phyloP scores from a whole-genome alignment of 2,113 vertebrate genomes.

The Lophura nycthemera region DNA sequence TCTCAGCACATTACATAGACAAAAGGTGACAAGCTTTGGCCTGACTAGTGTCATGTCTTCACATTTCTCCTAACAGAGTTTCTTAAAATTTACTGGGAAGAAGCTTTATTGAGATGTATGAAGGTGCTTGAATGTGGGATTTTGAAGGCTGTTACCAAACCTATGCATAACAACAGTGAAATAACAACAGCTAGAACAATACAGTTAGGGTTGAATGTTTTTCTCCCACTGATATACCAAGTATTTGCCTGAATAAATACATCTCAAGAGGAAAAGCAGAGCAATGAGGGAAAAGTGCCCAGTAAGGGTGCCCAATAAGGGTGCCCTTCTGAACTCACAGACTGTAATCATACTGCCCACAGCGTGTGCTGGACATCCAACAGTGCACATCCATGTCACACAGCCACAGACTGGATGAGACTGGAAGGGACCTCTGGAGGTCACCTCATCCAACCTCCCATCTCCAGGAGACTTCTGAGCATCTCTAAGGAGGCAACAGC shows the following conservation, averaged over 20 bases:
- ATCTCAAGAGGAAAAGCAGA: not conserved
- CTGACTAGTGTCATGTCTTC: conserved; percentile 3
- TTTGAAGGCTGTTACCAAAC: conserved; percentile 27
- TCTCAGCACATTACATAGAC: not conserved
- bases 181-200: conserved; percentile 22
- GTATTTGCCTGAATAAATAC: not conserved
- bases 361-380: not conserved
- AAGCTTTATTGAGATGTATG: conserved; percentile 15
- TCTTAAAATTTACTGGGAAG: conserved; percentile 32
- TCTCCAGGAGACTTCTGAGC: not conserved
- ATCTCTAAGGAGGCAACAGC: not conserved
- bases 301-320: not conserved
- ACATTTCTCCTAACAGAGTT: not conserved
- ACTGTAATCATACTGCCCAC: not conserved
- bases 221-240: not conserved
- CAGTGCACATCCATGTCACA: not conserved
- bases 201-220: not conserved
- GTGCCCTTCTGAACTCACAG: not conserved
- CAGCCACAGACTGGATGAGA: not conserved
- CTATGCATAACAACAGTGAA: conserved; percentile 1
- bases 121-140: conserved; percentile 32
- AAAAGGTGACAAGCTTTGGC: not conserved
- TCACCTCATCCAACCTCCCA: not conserved
- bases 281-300: not conserved
- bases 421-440: not conserved